Evolutionary conservation across 2,113 vertebrate species (phyloP), one percentile per base, ranked within the genome.

Genomic region (Quiscalus mexicanus): DNA sequence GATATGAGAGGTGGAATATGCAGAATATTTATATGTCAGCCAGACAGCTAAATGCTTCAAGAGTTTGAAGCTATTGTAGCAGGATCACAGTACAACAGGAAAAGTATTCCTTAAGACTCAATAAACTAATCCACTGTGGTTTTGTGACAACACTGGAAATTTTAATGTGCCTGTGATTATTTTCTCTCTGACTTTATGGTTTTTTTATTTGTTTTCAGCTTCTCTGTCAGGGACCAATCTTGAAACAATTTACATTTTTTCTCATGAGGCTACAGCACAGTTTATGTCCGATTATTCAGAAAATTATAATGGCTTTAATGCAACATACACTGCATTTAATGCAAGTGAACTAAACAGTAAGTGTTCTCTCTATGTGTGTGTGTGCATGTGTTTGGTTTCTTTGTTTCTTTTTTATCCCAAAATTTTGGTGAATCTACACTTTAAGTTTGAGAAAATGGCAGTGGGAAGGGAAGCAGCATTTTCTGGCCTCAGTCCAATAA

Each of bases 221-320:
- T 96, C 97, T 49, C 67, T 99, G 49, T 98, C 97, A 53, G 99
- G 99, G 77, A 96, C 73, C 44, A 56, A 87, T 84, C 94, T 97
- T 69, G 98, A 97, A 39, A 98, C 91, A 7, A 82, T 98, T 74
- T 97, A 98, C 97, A 97, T 99, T 60, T 98, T 99, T 94, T 98
- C 98, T 44, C 96, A 99, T 94, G 96, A 98, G 93, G 98, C 98
- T 60, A 99, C 99, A 8, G 97, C 94, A 20, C 97, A 97, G 52
- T 99, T 99, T 96, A 13, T 25, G 11, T 96, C 98, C 0, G 90
- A 98, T 89, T 97, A 97, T n/a, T 24, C 92, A 69, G 97, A 95
- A 93, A 98, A 93, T 67, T 91, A 97, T 33, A 94, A 58, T 23
- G 99, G 99, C 4, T 99, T 99, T 97, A 98, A 87, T 2, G 98